A percentile compares a stretch with the other conserved stretches of the same genome.
phyloP scores from a whole-genome alignment of 2,113 vertebrate species.

The Microtus oregoni region DNA sequence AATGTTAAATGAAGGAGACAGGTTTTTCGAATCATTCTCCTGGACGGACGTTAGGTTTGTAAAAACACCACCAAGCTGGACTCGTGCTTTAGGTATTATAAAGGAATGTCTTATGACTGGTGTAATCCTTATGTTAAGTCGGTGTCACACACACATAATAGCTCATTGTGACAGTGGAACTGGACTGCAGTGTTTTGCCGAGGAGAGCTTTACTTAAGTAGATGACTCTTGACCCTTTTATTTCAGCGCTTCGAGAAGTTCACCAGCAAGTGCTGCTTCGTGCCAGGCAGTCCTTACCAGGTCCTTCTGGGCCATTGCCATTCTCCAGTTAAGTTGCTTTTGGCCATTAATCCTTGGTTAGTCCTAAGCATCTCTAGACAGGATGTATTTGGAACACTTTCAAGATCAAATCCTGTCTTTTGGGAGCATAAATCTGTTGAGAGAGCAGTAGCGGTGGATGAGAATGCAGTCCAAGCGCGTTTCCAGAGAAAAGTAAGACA shows the following conservation, averaged over 20 bases:
- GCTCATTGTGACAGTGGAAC: constrained; percentile 75
- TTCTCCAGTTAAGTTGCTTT: constrained; percentile 80
- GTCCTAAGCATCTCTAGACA: constrained; percentile 79
- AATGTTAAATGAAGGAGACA: not conserved
- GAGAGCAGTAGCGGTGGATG: constrained; percentile 20
- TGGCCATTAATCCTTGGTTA: constrained; percentile 83
- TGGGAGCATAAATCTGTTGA: constrained; percentile 77
- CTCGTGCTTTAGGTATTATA: constrained; percentile 69
- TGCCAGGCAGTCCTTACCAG: constrained; percentile 78
- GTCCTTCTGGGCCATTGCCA: constrained; percentile 74
- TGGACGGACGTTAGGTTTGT: not conserved
- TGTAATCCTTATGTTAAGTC: constrained; percentile 81
- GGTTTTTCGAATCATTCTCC: not conserved
- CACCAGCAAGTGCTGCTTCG: constrained; percentile 82
- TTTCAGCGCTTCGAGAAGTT: constrained; percentile 82
- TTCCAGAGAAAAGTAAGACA: constrained; percentile 64
- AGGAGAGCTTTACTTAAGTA: constrained; percentile 84
- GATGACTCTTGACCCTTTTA: constrained; percentile 84
- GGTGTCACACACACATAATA: constrained; percentile 77
- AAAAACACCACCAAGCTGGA: not conserved
- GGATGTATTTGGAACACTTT: constrained; percentile 78
- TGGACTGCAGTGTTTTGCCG: constrained; percentile 73
- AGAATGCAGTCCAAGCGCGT: constrained; percentile 43
- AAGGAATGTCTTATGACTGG: constrained; percentile 55
- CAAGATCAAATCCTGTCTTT: constrained; percentile 69